Percentiles rank a stretch among this genome's conserved stretches.
Conservation (phyloP, 2,797 vertebrate species). For the Halcyon smyrnensis region DNA sequence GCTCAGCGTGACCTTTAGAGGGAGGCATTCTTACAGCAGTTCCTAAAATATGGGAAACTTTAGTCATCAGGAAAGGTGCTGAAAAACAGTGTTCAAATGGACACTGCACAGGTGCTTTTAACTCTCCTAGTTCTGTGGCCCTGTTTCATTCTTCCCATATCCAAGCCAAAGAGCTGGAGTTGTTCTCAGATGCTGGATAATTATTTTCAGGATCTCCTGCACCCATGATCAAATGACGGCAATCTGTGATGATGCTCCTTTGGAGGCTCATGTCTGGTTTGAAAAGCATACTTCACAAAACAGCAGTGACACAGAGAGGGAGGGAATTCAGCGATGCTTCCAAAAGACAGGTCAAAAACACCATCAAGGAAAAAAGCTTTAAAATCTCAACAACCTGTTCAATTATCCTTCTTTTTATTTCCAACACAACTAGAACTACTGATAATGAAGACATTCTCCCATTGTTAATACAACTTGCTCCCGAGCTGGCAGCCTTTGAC, state of each 20-base stretch:
- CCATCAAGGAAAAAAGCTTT: background rate
- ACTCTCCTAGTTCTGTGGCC: background rate
- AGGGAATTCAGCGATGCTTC: background rate
- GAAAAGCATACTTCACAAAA: background rate
- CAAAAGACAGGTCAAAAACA: background rate
- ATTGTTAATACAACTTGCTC: rapidly evolving
- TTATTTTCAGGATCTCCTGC: background rate
- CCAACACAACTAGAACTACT: background rate
- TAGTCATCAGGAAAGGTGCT: background rate
- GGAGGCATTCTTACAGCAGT: background rate
- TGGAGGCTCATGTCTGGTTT: background rate
- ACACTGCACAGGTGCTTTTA: background rate
- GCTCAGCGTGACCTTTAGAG: background rate
- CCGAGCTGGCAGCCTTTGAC: background rate
- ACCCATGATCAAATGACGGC: background rate
- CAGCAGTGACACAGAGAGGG: background rate
- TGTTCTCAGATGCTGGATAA: background rate
- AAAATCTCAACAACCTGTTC: background rate
- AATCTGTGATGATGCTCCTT: background rate
- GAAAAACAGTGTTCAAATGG: background rate
- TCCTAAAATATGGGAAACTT: background rate
- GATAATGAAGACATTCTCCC: background rate
- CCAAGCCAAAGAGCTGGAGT: background rate
- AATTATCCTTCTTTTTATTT: background rate
- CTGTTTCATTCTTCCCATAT: background rate